Evolutionary conservation across 2,113 vertebrate genomes (phyloP).

Genomic region (Saccopteryx leptura): DNA sequence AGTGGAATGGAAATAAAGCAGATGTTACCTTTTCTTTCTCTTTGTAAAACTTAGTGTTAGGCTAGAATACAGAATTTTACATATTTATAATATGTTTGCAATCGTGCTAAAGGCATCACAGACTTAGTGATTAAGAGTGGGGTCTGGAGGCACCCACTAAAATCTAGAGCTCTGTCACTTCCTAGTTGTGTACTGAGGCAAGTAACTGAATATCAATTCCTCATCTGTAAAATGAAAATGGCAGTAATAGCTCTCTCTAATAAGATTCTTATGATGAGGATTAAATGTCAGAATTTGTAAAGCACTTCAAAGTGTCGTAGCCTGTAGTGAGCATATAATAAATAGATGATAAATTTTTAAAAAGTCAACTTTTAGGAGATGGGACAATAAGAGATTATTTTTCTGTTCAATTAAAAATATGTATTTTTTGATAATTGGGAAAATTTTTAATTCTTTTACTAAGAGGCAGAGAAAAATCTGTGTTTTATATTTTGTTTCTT

Average conservation of each 20-base stretch:
- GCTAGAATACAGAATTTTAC: background rate
- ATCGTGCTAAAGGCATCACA: background rate
- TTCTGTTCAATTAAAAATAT: slow-evolving; percentile 23
- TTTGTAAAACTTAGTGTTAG: background rate
- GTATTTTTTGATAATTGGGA: background rate
- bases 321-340: background rate
- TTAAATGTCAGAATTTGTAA: slow-evolving; percentile 4
- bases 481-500: background rate
- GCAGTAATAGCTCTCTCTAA: background rate
- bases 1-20: background rate
- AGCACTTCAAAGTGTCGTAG: background rate
- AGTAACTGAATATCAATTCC: background rate
- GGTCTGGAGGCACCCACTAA: background rate
- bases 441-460: background rate
- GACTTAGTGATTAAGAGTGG: background rate
- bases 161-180: background rate
- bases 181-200: background rate
- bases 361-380: background rate
- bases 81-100: background rate
- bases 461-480: background rate
- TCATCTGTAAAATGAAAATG: background rate
- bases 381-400: background rate
- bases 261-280: background rate
- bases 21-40: background rate
- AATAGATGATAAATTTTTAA: background rate